phyloP scores from a whole-genome alignment of 2,797 vertebrate species.

The Paedocypris micromegethes region DNA sequence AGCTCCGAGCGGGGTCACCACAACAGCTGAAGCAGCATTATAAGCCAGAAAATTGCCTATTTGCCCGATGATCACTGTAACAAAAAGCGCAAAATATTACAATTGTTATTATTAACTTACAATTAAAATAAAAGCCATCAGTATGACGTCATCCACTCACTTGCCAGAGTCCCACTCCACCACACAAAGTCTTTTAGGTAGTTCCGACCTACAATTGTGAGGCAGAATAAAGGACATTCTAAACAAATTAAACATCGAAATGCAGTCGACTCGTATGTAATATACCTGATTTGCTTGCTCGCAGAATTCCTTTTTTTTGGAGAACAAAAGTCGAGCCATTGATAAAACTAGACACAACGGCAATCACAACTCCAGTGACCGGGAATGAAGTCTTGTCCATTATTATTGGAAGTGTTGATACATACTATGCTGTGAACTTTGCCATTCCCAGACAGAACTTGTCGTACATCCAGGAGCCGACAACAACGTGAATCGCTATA shows the following conservation, averaged over 20 bases:
- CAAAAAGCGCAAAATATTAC: background rate
- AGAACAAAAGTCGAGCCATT: slow-evolving; percentile 94
- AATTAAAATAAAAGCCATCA: background rate
- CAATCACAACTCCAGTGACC: slow-evolving; percentile 72
- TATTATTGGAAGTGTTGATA: background rate
- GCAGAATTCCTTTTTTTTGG: slow-evolving; percentile 90
- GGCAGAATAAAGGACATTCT: background rate
- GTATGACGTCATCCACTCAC: slow-evolving; percentile 69
- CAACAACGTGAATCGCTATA: background rate
- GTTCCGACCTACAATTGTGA: slow-evolving; percentile 68
- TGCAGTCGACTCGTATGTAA: background rate
- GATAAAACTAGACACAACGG: slow-evolving; percentile 85
- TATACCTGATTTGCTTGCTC: slow-evolving; percentile 80
- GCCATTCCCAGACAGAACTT: background rate
- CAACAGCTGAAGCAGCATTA: slow-evolving; percentile 85
- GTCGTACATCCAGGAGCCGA: background rate
- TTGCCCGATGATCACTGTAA: slow-evolving; percentile 87
- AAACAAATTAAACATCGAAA: background rate
- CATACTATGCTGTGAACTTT: slow-evolving; percentile 5
- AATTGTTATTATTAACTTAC: background rate
- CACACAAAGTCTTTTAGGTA: slow-evolving; percentile 87
- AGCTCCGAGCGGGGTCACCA: slow-evolving; percentile 93
- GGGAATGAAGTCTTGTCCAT: slow-evolving; percentile 47
- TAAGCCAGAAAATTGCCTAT: slow-evolving; percentile 95
- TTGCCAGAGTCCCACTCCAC: slow-evolving; percentile 90